phyloP scores from a whole-genome alignment of 2,797 vertebrate species.

The Euphonia xanthogaster region DNA sequence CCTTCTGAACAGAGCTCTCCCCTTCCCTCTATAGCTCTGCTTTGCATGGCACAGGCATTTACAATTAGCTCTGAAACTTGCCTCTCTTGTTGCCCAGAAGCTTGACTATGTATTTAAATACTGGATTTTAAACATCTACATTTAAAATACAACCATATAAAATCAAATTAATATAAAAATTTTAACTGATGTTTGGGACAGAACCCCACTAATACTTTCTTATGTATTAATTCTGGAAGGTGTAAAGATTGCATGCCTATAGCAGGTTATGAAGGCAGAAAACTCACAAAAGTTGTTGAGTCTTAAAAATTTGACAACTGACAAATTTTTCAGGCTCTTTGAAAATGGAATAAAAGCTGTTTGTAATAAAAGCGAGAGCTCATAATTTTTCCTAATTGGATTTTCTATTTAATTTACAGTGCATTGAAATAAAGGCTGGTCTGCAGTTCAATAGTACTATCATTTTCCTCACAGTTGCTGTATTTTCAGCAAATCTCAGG shows the following conservation, averaged over 20 bases:
- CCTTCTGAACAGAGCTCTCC: background rate
- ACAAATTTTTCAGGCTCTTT: background rate
- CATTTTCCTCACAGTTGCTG: background rate
- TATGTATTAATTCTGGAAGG: background rate
- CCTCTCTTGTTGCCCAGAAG: background rate
- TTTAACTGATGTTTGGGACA: background rate
- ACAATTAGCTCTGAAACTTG: background rate
- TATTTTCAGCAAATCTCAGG: background rate
- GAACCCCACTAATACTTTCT: background rate
- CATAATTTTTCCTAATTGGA: background rate
- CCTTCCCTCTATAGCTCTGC: background rate
- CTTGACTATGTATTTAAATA: background rate
- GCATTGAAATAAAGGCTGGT: background rate
- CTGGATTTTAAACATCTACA: background rate
- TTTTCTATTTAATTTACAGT: slow-evolving; percentile 3
- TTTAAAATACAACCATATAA: background rate
- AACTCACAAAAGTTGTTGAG: background rate
- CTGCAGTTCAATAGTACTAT: background rate
- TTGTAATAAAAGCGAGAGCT: background rate
- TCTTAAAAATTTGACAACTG: background rate
- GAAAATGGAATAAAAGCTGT: background rate
- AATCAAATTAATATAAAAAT: background rate
- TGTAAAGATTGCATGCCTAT: background rate
- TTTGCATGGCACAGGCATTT: background rate
- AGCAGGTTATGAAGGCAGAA: background rate